Base-by-base conservation (phyloP, 2,797 vertebrate genomes). In the Arnoldichthys spilopterus region DNA sequence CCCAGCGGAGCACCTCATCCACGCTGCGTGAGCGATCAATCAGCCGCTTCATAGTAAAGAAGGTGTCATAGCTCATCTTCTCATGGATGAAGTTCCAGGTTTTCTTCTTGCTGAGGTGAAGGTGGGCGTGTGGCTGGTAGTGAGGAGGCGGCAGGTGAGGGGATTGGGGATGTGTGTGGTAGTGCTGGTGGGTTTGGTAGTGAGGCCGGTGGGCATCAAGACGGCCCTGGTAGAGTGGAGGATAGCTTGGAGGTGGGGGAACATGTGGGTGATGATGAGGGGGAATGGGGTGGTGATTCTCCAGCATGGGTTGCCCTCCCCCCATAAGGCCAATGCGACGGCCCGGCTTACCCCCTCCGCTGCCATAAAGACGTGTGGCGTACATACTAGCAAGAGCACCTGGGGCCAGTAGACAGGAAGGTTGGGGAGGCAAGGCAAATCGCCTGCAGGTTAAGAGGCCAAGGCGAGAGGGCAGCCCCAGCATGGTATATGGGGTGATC, bases 1-100 rank as follows among this genome's bases (percentile, higher is more conserved):
- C 92, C 97, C 96, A 97, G 47, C 96, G 95, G 54, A 98, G 92
- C 58, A 97, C 95, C 85, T 98, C 96, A 0, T 96, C 96, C 0
- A 95, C 93, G 0, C 88, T 94, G 66, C 88, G 93, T 0, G 96
- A 97, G 70, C 96, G 94, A 87, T 97, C 96, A 0, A 98, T 95
- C 87, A 98, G 93, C 2, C 95, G 90, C 90, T 96, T 96, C 94
- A 98, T 94, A 78, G 95, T 96, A 86, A 96, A 96, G 87, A 96
- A 96, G 0, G 96, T 96, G 89, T 96, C 95, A 0, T 96, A 96
- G 81, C 94, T 95, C 95, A 95, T 95, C 88, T 95, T 95, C 90
- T 96, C 95, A 0, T 95, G 95, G 85, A 96, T 95, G 86, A 96
- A 96, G 90, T 93, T 95, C 95, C 95, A 96, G 45, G 94, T 94